Conservation (phyloP, 2,113 vertebrate species). For the Thamnophis sirtalis region DNA sequence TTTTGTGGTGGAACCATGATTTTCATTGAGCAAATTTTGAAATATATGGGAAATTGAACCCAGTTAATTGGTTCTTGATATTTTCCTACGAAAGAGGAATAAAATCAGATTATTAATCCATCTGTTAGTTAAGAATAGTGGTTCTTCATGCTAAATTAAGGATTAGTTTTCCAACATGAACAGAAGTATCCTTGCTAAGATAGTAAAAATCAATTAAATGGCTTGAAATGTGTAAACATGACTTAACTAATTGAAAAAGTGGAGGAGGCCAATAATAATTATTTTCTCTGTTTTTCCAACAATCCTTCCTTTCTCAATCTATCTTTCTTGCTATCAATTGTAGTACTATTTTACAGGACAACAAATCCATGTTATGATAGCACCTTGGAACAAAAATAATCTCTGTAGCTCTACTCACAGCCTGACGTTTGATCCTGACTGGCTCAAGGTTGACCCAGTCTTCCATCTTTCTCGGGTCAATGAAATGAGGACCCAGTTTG, state of each 20-base stretch:
- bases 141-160: background rate
- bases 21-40: background rate
- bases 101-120: background rate
- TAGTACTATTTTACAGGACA: constrained; percentile 6
- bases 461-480: background rate
- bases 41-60: background rate
- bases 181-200: background rate
- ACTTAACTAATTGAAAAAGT: constrained; percentile 19
- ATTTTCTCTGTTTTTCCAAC: constrained; percentile 2
- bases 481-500: background rate
- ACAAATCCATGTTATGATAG: background rate
- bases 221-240: constrained; percentile 21
- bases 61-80: background rate
- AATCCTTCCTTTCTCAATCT: constrained; percentile 7
- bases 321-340: background rate
- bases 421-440: background rate
- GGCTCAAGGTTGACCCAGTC: background rate
- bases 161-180: background rate
- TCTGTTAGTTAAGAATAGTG: background rate
- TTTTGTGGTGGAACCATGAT: too few relatives aligned
- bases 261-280: background rate
- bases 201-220: background rate
- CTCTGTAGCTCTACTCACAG: background rate
- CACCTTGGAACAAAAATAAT: background rate
- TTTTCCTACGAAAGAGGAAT: background rate